These are phyloP conservation scores for Luehdorfia chinensis DNA, from an alignment of 1,140 invertebrate genomes.

Conservation along the genomic window DNA sequence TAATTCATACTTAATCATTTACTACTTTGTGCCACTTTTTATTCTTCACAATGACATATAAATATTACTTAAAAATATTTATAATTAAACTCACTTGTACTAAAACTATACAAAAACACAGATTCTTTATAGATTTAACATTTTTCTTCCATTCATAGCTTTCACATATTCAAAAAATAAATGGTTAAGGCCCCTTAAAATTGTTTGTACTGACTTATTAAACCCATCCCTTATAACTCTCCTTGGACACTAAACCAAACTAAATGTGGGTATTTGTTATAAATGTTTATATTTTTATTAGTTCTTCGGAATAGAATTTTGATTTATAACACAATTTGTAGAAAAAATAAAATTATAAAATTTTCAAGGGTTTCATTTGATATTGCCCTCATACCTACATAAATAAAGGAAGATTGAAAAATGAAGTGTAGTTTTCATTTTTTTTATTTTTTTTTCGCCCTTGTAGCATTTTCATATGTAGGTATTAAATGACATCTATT, in stretches of 20 bases:
- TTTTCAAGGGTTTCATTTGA: slow-evolving; percentile 70
- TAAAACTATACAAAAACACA: too few species aligned
- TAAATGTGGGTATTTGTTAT: slow-evolving; percentile 17
- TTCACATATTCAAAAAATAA: too few species aligned
- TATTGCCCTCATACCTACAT: slow-evolving; percentile 51
- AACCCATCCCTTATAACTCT: slow-evolving; percentile 18
- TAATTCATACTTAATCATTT: too few species aligned
- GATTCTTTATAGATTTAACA: too few species aligned
- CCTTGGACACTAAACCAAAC: slow-evolving; percentile 25
- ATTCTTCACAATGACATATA: too few species aligned
- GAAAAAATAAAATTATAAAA: slow-evolving; percentile 50
- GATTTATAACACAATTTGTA: slow-evolving; percentile 31
- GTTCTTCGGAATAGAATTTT: slow-evolving; percentile 26
- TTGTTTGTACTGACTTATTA: slow-evolving; percentile 27
- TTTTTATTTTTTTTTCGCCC: slow-evolving; percentile 35
- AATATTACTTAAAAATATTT: too few species aligned
- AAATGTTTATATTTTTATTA: slow-evolving; percentile 22
- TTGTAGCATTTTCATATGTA: slow-evolving; percentile 7
- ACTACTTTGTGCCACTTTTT: too few species aligned
- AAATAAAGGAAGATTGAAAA: slow-evolving; percentile 66
- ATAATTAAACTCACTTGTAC: too few species aligned
- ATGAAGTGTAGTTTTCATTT: slow-evolving; percentile 70
- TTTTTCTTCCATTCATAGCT: too few species aligned
- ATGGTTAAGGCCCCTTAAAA: background rate
- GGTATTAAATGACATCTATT: slow-evolving; percentile 31